Percentiles rank a stretch among this genome's conserved stretches.
Conservation (phyloP, 2,888 invertebrate genomes). For the Caenorhabditis angaria region DNA sequence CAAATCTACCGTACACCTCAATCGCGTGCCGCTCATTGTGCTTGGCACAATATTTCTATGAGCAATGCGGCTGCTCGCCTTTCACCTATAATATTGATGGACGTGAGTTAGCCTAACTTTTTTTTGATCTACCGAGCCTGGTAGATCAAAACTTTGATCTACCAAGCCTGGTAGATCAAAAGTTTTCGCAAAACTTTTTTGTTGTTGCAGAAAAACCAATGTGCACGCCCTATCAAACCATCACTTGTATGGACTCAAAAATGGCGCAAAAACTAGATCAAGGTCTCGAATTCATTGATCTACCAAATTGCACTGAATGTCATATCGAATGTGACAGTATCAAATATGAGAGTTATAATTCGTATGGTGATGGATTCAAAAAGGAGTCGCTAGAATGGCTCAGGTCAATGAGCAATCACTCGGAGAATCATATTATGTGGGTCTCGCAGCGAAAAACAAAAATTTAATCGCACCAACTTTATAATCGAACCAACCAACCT, state of each 20-base stretch:
- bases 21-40: slow-evolving; percentile 47
- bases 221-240: slow-evolving; percentile 49
- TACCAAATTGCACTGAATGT: slow-evolving; percentile 47
- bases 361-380: slow-evolving; percentile 61
- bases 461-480: no score
- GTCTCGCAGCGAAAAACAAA: no score
- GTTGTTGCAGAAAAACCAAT: slow-evolving; percentile 40
- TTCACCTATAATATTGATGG: slow-evolving; percentile 55
- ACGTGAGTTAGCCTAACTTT: slow-evolving; percentile 34
- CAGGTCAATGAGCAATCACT: slow-evolving; percentile 14
- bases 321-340: slow-evolving; percentile 58
- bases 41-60: slow-evolving; percentile 46
- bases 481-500: no score
- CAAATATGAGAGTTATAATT: slow-evolving; percentile 61
- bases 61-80: slow-evolving; percentile 51
- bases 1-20: slow-evolving; percentile 38
- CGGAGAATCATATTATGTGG: slow-evolving; percentile 28
- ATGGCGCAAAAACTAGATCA: slow-evolving; percentile 26
- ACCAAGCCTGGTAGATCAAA: background rate
- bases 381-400: slow-evolving; percentile 57
- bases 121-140: no score
- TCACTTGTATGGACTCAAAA: slow-evolving; percentile 46
- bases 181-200: background rate
- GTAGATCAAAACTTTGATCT: slow-evolving; percentile 16
- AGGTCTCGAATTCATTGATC: slow-evolving; percentile 26